Base-by-base conservation (phyloP, 2,113 vertebrate species). In the Solea solea region DNA sequence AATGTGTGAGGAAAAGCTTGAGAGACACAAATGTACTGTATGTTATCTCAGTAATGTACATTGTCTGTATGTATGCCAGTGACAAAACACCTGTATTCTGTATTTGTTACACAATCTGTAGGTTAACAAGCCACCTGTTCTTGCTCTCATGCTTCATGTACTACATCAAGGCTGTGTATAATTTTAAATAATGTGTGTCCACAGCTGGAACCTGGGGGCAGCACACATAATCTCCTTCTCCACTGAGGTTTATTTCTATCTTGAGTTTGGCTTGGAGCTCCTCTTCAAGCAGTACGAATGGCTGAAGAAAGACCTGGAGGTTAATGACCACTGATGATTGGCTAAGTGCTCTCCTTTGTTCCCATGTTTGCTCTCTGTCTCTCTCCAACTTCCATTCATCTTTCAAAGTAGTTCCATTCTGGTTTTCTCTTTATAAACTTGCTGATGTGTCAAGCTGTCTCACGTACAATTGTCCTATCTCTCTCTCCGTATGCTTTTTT, bases 201-300 rank as follows among this genome's bases (percentile, higher is more conserved):
- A 7, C 85, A 96, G 96, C 91, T 97, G 96, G 96, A 92, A 97
- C 54, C 54, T 95, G 25, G 95, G 95, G 14, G 91, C 95, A 0
- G 95, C 92, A 0, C 96, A 97, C 78, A 94, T 96, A 87, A 89
- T 97, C 88, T 95, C 95, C 49, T 88, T 96, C 81, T 96, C 96
- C 84, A 96, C 96, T 0, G 96, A 97, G 79, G 95, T 97, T 0
- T 96, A 97, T 70, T 96, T 96, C 91, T 96, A 90, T 64, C 88
- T 94, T 0, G 64, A 93, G 0, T 96, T 91, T 0, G 95, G 95
- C 11, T 69, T 27, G 73, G 94, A 95, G 16, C 89, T 97, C 56
- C 86, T 96, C 16, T 93, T 94, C 66, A 90, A 83, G 65, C 96
- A 96, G 81, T 96, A 94, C 7, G 78, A 83, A 34, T 96, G 96